A percentile compares a stretch with the other conserved stretches of the same genome.
Conservation (phyloP, 2,113 vertebrate genomes). For the Hippocampus abdominalis region DNA sequence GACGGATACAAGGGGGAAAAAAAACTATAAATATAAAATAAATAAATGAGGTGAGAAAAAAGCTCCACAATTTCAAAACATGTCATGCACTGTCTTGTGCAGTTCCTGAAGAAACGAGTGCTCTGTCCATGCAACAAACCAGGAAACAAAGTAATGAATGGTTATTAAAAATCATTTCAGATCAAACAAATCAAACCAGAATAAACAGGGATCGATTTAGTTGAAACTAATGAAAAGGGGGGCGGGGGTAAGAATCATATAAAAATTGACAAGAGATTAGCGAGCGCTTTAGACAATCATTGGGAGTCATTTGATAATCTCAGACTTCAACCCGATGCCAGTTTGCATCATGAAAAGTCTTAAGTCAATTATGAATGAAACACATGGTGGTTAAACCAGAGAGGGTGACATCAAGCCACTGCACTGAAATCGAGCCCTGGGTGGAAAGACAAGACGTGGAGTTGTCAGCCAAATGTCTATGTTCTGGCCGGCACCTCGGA, state of each 20-base stretch:
- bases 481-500: conserved; percentile 35
- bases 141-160: conserved; percentile 65
- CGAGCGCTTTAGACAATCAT: conserved; percentile 21
- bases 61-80: conserved; percentile 40
- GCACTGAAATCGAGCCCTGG: conserved; percentile 96
- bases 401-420: conserved; percentile 21
- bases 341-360: conserved; percentile 27
- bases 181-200: conserved; percentile 32
- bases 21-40: not conserved
- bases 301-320: conserved; percentile 29
- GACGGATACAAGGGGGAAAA: conserved; percentile 13
- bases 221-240: conserved; percentile 59
- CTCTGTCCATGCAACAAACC: conserved; percentile 84
- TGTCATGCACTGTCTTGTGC: conserved; percentile 44
- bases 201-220: conserved; percentile 96
- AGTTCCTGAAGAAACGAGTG: conserved; percentile 32
- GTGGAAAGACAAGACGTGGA: conserved; percentile 68
- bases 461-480: conserved; percentile 69
- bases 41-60: conserved; percentile 13
- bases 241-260: conserved; percentile 11
- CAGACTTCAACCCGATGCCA: conserved; percentile 29
- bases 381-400: conserved; percentile 22
- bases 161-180: conserved; percentile 47
- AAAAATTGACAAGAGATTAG: conserved; percentile 39
- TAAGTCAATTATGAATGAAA: conserved; percentile 22